Percentiles rank a stretch among this genome's conserved stretches.
Evolutionary conservation across 2,888 invertebrate genomes (phyloP).

Genomic region (Fragum sueziense): DNA sequence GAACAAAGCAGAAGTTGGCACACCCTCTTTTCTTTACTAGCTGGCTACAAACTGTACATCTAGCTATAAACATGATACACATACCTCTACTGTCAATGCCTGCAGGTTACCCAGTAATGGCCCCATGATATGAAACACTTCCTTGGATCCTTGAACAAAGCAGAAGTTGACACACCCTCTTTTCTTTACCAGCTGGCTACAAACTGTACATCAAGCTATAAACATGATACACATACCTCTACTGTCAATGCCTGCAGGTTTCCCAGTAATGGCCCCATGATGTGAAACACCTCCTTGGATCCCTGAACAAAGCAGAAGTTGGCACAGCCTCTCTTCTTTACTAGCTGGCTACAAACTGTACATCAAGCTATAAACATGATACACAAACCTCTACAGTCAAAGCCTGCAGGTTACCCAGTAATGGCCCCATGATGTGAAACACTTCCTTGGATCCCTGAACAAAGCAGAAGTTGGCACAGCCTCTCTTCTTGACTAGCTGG

Average conservation of each 20-base stretch:
- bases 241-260: conserved; percentile 69
- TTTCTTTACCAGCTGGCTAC: conserved; percentile 68
- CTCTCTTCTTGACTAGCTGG: conserved; percentile 66
- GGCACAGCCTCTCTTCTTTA: conserved; percentile 65
- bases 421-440: conserved; percentile 73
- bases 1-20: conserved; percentile 69
- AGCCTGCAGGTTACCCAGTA: conserved; percentile 70
- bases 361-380: too few relatives aligned
- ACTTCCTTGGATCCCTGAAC: conserved; percentile 71
- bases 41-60: too few relatives aligned
- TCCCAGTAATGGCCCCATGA: conserved; percentile 74
- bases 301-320: conserved; percentile 71
- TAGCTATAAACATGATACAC: too few relatives aligned
- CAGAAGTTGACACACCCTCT: conserved; percentile 67
- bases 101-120: conserved; percentile 73
- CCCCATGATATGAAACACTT: conserved; percentile 73
- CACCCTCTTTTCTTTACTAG: conserved; percentile 68
- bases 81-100: conserved; percentile 71
- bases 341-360: conserved; percentile 69
- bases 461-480: conserved; percentile 70
- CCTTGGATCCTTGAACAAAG: conserved; percentile 72
- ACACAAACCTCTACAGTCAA: conserved; percentile 75
- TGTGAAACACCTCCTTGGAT: conserved; percentile 73
- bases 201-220: too few relatives aligned
- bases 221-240: too few relatives aligned